Percentiles rank a stretch among this genome's conserved stretches.
Evolutionary conservation across 2,888 invertebrate genomes (phyloP).

Genomic region (Macaria liturata): DNA sequence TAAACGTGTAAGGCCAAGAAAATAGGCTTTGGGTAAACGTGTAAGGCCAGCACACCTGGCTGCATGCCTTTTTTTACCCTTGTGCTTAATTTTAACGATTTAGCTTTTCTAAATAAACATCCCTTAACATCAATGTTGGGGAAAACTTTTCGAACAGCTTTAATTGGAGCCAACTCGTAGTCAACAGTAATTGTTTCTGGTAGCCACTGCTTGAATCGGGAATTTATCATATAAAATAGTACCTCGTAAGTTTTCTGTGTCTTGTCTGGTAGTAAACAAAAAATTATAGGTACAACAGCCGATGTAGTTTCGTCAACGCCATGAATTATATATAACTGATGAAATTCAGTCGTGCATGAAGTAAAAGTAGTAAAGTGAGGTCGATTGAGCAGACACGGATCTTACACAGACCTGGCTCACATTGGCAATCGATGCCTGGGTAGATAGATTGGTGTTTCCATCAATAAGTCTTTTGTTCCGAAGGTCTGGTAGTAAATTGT

Average conservation of each 20-base stretch:
- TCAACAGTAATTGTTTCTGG: neutral
- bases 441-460: too few species aligned
- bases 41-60: neutral
- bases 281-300: slow-evolving; percentile 5
- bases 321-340: slow-evolving; percentile 6
- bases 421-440: too few species aligned
- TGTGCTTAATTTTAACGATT: slow-evolving; percentile 2
- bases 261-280: slow-evolving; percentile 3
- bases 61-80: neutral
- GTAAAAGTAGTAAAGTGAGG: too few species aligned
- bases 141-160: neutral
- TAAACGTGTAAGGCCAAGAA: slow-evolving; percentile 1
- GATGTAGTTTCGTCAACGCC: neutral
- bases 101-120: slow-evolving; percentile 1
- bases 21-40: too few species aligned
- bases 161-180: neutral
- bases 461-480: too few species aligned
- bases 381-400: too few species aligned
- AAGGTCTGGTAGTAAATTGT: too few species aligned
- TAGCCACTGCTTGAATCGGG: slow-evolving; percentile 3
- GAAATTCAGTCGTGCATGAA: slow-evolving; percentile 13
- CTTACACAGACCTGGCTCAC: too few species aligned
- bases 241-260: slow-evolving; percentile 6
- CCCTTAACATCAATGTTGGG: neutral
- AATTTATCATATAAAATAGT: slow-evolving; percentile 2